These are phyloP conservation scores for Watsonalla cultraria DNA, from an alignment of 2,888 invertebrate genomes.

Conservation along the genomic window DNA sequence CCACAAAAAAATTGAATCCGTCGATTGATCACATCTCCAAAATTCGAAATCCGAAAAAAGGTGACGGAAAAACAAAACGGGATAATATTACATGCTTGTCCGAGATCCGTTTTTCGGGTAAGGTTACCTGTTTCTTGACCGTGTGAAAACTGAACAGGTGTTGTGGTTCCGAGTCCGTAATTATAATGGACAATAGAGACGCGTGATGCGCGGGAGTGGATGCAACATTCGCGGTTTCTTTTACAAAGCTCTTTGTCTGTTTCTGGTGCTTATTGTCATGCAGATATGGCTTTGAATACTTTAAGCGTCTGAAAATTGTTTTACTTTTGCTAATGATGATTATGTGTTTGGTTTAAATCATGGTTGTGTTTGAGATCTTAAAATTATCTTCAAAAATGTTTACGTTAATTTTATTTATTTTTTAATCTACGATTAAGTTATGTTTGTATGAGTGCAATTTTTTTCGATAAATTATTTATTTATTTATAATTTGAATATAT, in stretches of 20 bases:
- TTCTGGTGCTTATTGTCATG: neutral
- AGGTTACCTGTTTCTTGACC: conserved; percentile 61
- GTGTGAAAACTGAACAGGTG: conserved; percentile 77
- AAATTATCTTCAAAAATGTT: too few relatives aligned
- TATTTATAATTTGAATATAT: too few relatives aligned
- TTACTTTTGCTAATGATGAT: too few relatives aligned
- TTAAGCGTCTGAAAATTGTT: too few relatives aligned
- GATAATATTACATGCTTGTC: conserved; percentile 58
- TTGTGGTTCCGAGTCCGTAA: conserved; percentile 57
- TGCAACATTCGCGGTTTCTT: conserved; percentile 20
- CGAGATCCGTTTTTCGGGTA: conserved; percentile 44
- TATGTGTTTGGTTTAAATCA: neutral
- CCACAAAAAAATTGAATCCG: too few relatives aligned
- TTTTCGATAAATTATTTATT: too few relatives aligned
- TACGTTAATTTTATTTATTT: too few relatives aligned
- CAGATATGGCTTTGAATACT: too few relatives aligned
- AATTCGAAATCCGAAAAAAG: conserved; percentile 14
- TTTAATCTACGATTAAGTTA: too few relatives aligned
- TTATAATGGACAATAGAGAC: conserved; percentile 63
- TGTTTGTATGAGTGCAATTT: too few relatives aligned
- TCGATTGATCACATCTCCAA: neutral
- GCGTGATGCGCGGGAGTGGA: conserved; percentile 62
- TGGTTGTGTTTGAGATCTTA: too few relatives aligned
- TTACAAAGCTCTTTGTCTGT: neutral
- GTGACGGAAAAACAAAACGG: conserved; percentile 56